Evolutionary conservation across 2,888 invertebrate genomes (phyloP).

Genomic region (Endotricha flammealis): DNA sequence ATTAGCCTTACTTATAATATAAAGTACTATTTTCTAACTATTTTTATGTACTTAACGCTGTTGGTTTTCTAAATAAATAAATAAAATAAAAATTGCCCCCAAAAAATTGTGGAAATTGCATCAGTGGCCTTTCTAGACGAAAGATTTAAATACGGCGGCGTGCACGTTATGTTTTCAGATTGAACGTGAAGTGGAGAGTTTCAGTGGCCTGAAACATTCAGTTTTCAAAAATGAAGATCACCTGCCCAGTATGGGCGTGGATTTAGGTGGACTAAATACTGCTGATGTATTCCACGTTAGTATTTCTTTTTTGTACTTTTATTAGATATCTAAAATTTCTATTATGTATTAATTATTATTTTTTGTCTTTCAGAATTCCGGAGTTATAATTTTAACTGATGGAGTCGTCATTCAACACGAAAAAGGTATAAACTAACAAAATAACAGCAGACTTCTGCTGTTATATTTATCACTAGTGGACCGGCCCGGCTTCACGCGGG

Average conservation of each 20-base stretch:
- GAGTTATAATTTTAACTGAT: conserved; percentile 86
- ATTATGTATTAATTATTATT: not conserved
- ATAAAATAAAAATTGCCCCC: no score
- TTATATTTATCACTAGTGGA: no score
- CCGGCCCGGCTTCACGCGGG: no score
- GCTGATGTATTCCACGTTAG: conserved; percentile 61
- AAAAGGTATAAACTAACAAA: conserved; percentile 31
- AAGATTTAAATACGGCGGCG: not conserved
- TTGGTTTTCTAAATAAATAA: no score
- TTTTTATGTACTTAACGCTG: no score
- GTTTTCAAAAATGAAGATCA: conserved; percentile 64
- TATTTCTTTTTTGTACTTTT: conserved; percentile 4
- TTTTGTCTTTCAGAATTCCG: conserved; percentile 81
- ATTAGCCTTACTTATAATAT: no score
- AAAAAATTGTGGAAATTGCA: no score
- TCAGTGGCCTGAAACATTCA: conserved; percentile 57
- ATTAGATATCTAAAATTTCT: not conserved
- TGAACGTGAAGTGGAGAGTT: conserved; percentile 70
- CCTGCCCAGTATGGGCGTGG: conserved; percentile 54
- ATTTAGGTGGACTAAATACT: conserved; percentile 55
- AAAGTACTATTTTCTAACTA: no score
- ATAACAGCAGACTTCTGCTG: no score
- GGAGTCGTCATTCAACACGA: conserved; percentile 80
- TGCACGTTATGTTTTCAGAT: conserved; percentile 42
- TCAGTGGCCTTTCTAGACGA: no score